These are phyloP conservation scores for Hephaestus fuliginosus DNA, from an alignment of 2,797 vertebrate species.

Conservation along the genomic window DNA sequence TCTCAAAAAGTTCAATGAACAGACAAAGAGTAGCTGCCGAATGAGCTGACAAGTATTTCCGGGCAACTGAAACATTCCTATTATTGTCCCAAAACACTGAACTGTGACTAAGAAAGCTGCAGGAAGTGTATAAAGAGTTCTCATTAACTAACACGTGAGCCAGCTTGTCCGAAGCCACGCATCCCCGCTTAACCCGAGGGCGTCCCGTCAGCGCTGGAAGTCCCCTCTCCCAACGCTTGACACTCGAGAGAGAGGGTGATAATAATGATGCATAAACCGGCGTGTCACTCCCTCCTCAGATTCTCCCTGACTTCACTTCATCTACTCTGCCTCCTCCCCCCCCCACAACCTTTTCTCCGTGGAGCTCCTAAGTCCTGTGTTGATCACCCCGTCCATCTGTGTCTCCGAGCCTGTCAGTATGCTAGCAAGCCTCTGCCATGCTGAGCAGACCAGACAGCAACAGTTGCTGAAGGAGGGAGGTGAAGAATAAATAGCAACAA, in stretches of 20 bases:
- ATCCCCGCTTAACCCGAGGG: slow-evolving; percentile 61
- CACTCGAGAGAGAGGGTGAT: slow-evolving; percentile 21
- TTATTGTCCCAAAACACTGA: slow-evolving; percentile 20
- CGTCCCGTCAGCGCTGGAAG: slow-evolving; percentile 44
- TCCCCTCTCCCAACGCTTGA: slow-evolving; percentile 43
- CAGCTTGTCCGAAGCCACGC: slow-evolving; percentile 52
- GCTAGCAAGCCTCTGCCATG: slow-evolving; percentile 31
- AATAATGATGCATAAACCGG: slow-evolving; percentile 18
- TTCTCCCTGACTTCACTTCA: slow-evolving; percentile 25
- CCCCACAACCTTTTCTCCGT: slow-evolving; percentile 17
- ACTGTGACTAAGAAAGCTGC: slow-evolving; percentile 22
- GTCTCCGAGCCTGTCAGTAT: slow-evolving; percentile 48
- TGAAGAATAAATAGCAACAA: not conserved
- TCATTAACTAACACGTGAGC: slow-evolving; percentile 63
- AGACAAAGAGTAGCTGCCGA: not conserved
- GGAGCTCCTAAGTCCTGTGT: slow-evolving; percentile 23
- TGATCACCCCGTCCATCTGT: slow-evolving; percentile 46
- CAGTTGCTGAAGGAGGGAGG: slow-evolving; percentile 52
- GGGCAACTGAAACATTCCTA: not conserved
- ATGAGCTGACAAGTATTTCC: slow-evolving; percentile 2
- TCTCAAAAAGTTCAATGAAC: not conserved
- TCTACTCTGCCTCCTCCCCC: slow-evolving; percentile 19
- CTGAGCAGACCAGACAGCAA: slow-evolving; percentile 47
- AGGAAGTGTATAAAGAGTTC: slow-evolving; percentile 35
- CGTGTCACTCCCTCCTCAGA: slow-evolving; percentile 7